Evolutionary conservation across 2,888 invertebrate species (phyloP).

Genomic region (Hemicrepidius hirtus): DNA sequence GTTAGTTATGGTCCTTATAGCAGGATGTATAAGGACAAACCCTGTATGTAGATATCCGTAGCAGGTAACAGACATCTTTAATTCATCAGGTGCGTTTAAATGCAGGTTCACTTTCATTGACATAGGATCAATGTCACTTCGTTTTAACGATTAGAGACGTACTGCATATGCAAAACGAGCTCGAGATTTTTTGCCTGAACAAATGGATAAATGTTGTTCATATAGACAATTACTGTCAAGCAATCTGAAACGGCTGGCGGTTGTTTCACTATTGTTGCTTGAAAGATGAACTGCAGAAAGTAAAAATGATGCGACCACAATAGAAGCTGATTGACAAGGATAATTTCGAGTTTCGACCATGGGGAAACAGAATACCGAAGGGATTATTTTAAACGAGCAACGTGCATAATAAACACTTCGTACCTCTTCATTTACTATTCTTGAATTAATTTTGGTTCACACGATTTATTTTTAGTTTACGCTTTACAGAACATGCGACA

Average conservation of each 20-base stretch:
- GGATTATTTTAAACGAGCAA: constrained; percentile 14
- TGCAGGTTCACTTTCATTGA: constrained; percentile 55
- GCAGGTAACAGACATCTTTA: constrained; percentile 55
- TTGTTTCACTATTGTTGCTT: constrained; percentile 50
- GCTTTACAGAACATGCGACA: background rate
- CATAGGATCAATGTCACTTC: constrained; percentile 56
- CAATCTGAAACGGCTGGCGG: constrained; percentile 47
- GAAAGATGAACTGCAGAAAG: constrained; percentile 45
- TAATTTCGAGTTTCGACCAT: constrained; percentile 48
- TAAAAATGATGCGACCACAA: constrained; percentile 49
- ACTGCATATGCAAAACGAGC: constrained; percentile 56
- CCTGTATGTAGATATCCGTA: constrained; percentile 37
- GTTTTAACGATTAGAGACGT: constrained; percentile 51
- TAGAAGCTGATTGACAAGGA: constrained; percentile 57
- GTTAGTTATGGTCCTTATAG: constrained; percentile 36
- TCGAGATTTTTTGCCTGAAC: constrained; percentile 42
- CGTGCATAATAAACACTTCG: constrained; percentile 14
- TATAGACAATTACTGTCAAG: constrained; percentile 54
- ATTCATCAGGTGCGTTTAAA: constrained; percentile 57
- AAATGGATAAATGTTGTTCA: constrained; percentile 44
- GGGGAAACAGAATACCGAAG: background rate
- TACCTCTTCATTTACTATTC: constrained; percentile 5
- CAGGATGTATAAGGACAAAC: constrained; percentile 21
- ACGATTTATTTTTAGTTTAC: background rate
- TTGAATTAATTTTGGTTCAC: constrained; percentile 2